Percentiles rank a stretch among this genome's conserved stretches.
Conservation (phyloP, 2,113 vertebrate species). For the Sardina pilchardus region DNA sequence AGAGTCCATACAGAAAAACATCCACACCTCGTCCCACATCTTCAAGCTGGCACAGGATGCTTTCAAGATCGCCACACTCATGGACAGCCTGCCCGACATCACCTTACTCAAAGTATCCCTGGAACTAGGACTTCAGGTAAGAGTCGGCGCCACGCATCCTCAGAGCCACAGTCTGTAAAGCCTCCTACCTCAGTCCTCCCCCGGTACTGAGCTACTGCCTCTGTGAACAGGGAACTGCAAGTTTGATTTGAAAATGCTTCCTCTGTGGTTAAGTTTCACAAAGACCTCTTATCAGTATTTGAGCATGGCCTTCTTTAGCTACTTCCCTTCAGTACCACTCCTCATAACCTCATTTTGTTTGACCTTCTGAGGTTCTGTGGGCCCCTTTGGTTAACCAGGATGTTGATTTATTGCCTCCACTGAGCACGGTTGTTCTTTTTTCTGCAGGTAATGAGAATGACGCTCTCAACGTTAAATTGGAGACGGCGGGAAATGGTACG, state of each 20-base stretch:
- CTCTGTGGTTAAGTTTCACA: background rate
- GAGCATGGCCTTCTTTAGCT: background rate
- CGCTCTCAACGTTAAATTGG: conserved; percentile 97
- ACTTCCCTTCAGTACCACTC: background rate
- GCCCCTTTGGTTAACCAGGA: conserved; percentile 35
- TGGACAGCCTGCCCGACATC: conserved; percentile 89
- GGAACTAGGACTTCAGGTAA: conserved; percentile 95
- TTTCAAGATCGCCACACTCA: conserved; percentile 96
- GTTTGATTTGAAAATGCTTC: background rate
- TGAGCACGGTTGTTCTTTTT: background rate
- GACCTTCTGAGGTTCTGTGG: background rate
- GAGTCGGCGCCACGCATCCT: too few relatives aligned
- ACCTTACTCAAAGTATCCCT: conserved; percentile 94
- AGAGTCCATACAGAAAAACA: conserved; percentile 97
- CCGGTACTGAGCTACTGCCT: background rate
- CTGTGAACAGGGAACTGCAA: background rate
- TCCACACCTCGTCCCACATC: conserved; percentile 94
- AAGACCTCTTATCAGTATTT: background rate
- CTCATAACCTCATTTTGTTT: background rate
- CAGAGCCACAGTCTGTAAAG: background rate
- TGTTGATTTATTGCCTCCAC: background rate
- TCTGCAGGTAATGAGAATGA: conserved; percentile 96
- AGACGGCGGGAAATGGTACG: conserved; percentile 97
- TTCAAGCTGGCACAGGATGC: conserved; percentile 98
- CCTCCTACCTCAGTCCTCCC: background rate